A percentile compares a stretch with the other conserved stretches of the same genome.
Evolutionary conservation across 2,888 invertebrate species (phyloP).

Genomic region (Heliconius erato): DNA sequence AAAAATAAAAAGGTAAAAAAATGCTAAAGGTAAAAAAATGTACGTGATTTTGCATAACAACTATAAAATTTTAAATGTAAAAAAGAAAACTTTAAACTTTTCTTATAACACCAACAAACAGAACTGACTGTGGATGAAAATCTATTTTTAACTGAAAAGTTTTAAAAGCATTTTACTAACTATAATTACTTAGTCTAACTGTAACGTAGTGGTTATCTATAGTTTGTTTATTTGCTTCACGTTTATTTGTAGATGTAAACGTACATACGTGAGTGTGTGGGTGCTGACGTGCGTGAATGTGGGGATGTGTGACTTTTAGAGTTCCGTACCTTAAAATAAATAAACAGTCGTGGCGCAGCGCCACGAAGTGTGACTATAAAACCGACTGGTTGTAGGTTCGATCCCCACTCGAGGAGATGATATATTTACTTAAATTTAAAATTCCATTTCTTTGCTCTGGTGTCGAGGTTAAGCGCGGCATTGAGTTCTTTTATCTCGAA

Average conservation of each 20-base stretch:
- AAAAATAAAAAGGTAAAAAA: too few relatives aligned
- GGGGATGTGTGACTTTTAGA: too few relatives aligned
- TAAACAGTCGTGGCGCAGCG: too few relatives aligned
- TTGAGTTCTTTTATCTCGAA: too few relatives aligned
- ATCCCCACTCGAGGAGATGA: too few relatives aligned
- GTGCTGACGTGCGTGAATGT: not conserved
- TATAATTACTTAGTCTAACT: not conserved
- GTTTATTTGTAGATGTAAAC: not conserved
- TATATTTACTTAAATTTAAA: too few relatives aligned
- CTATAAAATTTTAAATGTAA: not conserved
- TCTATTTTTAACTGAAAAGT: conserved; percentile 14
- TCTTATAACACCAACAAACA: not conserved
- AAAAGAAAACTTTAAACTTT: not conserved
- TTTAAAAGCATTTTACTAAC: conserved; percentile 3
- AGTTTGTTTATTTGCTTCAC: not conserved
- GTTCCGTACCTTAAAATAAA: too few relatives aligned
- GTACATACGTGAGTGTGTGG: not conserved
- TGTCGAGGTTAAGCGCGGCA: too few relatives aligned
- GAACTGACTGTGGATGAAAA: conserved; percentile 14
- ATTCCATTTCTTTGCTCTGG: too few relatives aligned
- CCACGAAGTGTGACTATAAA: too few relatives aligned
- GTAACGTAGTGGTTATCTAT: not conserved
- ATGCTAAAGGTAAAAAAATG: not conserved
- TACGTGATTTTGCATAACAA: not conserved
- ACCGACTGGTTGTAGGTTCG: too few relatives aligned